These are phyloP conservation scores for Keiferia lycopersicella DNA, from an alignment of 2,888 invertebrate species.

Conservation along the genomic window DNA sequence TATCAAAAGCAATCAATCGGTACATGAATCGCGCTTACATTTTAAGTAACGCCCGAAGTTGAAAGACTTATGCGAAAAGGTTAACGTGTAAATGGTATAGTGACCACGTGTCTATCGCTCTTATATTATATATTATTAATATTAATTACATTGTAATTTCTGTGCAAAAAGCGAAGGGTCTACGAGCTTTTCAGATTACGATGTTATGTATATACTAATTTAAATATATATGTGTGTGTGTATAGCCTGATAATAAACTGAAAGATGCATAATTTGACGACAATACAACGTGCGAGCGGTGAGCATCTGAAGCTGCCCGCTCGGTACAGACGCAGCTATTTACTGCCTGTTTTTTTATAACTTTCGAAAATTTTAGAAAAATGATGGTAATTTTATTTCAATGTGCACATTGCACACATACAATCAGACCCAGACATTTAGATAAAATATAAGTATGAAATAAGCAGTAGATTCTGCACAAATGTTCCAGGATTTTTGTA, in stretches of 20 bases:
- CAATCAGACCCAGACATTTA: no score
- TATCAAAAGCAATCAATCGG: neutral
- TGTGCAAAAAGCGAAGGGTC: neutral
- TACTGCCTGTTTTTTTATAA: no score
- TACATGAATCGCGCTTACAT: conserved; percentile 2
- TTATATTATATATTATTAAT: neutral
- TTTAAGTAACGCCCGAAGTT: conserved; percentile 28
- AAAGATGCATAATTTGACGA: no score
- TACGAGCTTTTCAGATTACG: no score
- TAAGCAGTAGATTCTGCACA: conserved; percentile 1
- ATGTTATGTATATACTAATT: no score
- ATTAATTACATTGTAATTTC: conserved; percentile 3
- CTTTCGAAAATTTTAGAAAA: no score
- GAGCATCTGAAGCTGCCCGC: no score
- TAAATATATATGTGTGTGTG: neutral
- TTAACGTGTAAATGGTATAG: neutral
- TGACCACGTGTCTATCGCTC: neutral
- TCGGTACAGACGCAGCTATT: no score
- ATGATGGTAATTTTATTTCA: no score
- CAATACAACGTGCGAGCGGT: no score
- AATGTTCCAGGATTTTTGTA: conserved; percentile 37
- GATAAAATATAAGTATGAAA: neutral
- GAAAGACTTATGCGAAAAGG: conserved; percentile 5
- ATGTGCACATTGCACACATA: no score
- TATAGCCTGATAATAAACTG: no score